Base-by-base conservation (phyloP, 2,113 vertebrate species). In the Elephas maximus region DNA sequence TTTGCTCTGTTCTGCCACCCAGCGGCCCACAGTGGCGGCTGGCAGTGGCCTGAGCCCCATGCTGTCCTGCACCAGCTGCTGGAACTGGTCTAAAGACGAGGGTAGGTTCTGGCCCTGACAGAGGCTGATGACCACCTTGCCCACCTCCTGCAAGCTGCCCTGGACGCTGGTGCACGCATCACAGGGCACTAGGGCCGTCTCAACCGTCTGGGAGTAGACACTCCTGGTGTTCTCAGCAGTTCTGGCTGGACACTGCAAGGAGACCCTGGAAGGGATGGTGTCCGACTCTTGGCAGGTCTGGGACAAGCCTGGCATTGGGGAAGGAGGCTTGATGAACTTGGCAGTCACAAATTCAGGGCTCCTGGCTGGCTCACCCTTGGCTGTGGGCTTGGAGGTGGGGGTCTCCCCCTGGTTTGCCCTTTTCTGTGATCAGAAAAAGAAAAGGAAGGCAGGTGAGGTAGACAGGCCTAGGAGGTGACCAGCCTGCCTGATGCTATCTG, bases 81-180 rank as follows among this genome's bases (percentile, higher is more conserved):
- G 98, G 82, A 99, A 99, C 45, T 93, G 98, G 98, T 98, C 97
- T 41, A 99, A 98, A 37, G 99, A 99, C 0, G 99, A 99, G 62
- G 99, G 99, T 96, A 99, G 98, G 93, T 99, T 99, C 97, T 99
- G 99, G 88, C 98, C 98, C 96, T 95, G 98, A 96, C 99, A 99
- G 92, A 99, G 95, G 83, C 98, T 95, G 60, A 98, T 95, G 86
- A 99, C 95, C 92, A 98, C 98, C 33, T 97, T 98, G 91, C 99
- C 99, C 0, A 99, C 99, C 95, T 99, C 97, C 17, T 23, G 96
- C 85, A 99, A 98, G 95, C 98, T 97, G 17, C 98, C 97, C 96
- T 99, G 99, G 33, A 99, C 97, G 0, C 97, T 97, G 90, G 98
- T 88, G 26, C 99, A 99, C 0, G 98, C 98, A 20, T 98, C 97